Evolutionary conservation across 2,888 invertebrate species (phyloP).

Genomic region (Drosophila melanosoma): DNA sequence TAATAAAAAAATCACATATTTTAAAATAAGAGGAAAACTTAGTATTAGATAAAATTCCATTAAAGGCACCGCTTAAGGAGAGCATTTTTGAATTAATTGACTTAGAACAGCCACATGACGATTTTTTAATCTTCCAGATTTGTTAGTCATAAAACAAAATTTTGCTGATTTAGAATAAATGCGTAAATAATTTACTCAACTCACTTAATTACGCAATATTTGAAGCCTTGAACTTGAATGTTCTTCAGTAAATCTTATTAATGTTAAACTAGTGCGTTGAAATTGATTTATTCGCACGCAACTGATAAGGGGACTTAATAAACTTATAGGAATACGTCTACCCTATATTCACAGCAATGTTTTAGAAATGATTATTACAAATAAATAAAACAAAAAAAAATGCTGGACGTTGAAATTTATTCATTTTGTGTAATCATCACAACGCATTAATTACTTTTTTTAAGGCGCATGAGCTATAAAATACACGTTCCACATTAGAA

Average conservation of each 20-base stretch:
- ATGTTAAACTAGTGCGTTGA: not conserved
- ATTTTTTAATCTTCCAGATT: not conserved
- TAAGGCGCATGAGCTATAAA: not conserved
- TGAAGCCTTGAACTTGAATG: constrained; percentile 34
- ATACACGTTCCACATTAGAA: not conserved
- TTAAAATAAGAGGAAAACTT: not conserved
- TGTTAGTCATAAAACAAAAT: not conserved
- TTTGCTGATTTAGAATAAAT: not conserved
- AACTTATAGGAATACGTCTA: not conserved
- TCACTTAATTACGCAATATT: not conserved
- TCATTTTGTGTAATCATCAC: not conserved
- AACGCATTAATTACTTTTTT: not conserved
- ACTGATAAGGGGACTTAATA: constrained; percentile 26
- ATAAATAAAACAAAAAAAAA: not conserved
- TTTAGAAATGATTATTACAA: not conserved
- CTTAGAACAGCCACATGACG: not conserved
- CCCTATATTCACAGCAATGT: not conserved
- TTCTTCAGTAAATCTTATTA: constrained; percentile 1
- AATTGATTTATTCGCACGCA: constrained; percentile 2
- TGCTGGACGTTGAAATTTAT: not conserved
- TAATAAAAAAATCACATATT: not conserved
- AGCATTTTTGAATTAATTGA: not conserved
- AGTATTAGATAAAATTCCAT: not conserved
- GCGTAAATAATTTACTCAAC: not conserved
- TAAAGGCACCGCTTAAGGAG: not conserved